These are phyloP conservation scores for Ranitomeya imitator DNA, from an alignment of 2,113 vertebrate species.

Conservation along the genomic window DNA sequence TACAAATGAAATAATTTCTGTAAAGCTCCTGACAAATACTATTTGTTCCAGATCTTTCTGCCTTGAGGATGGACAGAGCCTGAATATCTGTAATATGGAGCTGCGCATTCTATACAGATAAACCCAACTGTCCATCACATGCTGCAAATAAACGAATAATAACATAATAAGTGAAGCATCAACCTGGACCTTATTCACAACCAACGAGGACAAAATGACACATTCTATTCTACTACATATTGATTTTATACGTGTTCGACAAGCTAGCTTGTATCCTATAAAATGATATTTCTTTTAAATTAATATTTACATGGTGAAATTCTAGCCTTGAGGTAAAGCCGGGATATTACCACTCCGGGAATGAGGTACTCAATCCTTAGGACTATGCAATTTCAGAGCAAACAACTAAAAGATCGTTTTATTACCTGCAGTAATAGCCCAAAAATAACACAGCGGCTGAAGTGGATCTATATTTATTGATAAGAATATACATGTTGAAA, in stretches of 20 bases:
- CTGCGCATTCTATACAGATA: not conserved
- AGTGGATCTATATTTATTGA: not conserved
- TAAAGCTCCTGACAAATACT: not conserved
- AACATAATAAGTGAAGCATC: not conserved
- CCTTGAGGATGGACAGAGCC: constrained; percentile 27
- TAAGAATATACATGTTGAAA: not conserved
- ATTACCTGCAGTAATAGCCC: constrained; percentile 8
- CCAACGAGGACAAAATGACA: not conserved
- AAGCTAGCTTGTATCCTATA: constrained; percentile 8
- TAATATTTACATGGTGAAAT: constrained; percentile 46
- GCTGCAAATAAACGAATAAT: not conserved
- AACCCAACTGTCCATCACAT: not conserved
- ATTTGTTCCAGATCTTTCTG: constrained; percentile 36
- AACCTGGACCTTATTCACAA: constrained; percentile 4
- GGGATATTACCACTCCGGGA: constrained; percentile 1
- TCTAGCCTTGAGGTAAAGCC: constrained; percentile 31
- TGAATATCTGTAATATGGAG: constrained; percentile 1
- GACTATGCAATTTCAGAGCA: constrained; percentile 14
- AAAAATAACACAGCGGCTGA: not conserved
- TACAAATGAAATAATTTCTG: constrained; percentile 8
- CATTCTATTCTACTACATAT: constrained; percentile 17
- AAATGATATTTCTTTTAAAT: constrained; percentile 40
- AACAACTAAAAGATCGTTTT: constrained; percentile 32
- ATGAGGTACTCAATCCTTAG: constrained; percentile 4
- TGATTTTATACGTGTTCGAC: constrained; percentile 16